These are phyloP conservation scores for Microtus californicus DNA, from an alignment of 2,797 vertebrate genomes.

Conservation along the genomic window DNA sequence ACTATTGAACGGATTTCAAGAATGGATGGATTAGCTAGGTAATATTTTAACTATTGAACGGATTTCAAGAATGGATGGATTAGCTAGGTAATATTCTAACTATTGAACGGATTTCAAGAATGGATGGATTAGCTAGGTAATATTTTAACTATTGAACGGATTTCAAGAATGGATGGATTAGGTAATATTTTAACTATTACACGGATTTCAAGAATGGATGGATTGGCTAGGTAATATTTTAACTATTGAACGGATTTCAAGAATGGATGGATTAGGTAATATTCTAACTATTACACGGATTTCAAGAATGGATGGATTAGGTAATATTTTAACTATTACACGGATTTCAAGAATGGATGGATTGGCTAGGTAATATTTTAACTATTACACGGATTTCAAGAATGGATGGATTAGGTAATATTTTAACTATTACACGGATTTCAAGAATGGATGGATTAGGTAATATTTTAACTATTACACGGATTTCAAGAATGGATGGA, in stretches of 20 bases:
- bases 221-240: conserved; percentile 17
- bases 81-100: conserved; percentile 31
- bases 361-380: conserved; percentile 24
- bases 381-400: conserved; percentile 10
- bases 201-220: conserved; percentile 3
- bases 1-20: conserved; percentile 9
- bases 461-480: conserved; percentile 30
- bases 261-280: conserved; percentile 1
- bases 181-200: conserved; percentile 37
- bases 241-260: conserved; percentile 17
- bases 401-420: conserved; percentile 1
- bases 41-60: conserved; percentile 29
- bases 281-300: conserved; percentile 22
- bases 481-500: conserved; percentile 7
- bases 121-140: not conserved
- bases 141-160: conserved; percentile 25
- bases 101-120: conserved; percentile 6
- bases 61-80: conserved; percentile 12
- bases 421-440: conserved; percentile 38
- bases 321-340: conserved; percentile 38
- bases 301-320: conserved; percentile 23
- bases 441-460: conserved; percentile 8
- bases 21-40: conserved; percentile 1
- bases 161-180: conserved; percentile 21
- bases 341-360: not conserved